Evolutionary conservation across 2,113 vertebrate genomes (phyloP).

Genomic region (Chamaetylas fuelleborni): DNA sequence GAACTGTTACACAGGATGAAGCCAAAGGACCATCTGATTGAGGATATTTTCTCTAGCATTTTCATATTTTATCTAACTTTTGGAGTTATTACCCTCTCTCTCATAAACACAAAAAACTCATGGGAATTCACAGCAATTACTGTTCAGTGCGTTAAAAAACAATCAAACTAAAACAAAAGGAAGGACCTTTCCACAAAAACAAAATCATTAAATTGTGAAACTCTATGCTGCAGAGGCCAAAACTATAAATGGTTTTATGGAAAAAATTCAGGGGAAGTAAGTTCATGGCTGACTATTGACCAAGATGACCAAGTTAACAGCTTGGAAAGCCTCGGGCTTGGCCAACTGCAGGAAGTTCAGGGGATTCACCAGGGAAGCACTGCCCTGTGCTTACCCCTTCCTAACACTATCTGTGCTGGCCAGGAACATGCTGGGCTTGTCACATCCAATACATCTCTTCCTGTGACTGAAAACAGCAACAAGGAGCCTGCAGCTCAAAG

Average conservation of each 20-base stretch:
- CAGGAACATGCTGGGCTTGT: neutral
- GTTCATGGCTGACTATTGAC: neutral
- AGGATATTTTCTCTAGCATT: neutral
- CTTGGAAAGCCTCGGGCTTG: neutral
- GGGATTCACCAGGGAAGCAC: neutral
- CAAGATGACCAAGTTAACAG: neutral
- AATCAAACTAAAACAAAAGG: neutral
- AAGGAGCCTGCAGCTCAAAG: neutral
- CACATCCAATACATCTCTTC: neutral
- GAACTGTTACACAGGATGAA: neutral
- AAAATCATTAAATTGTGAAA: conserved; percentile 59
- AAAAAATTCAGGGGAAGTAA: conserved; percentile 7
- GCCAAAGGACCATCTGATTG: neutral
- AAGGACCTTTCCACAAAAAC: conserved; percentile 39
- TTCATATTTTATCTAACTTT: neutral
- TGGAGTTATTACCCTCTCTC: neutral
- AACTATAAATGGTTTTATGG: conserved; percentile 7
- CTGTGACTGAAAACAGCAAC: neutral
- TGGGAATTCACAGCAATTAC: neutral
- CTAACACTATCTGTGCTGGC: neutral
- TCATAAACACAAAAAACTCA: conserved; percentile 23
- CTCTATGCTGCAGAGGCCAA: neutral
- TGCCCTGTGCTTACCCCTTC: neutral
- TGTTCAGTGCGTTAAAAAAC: neutral
- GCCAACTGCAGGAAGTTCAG: neutral